phyloP scores from a whole-genome alignment of 2,888 invertebrate genomes.

The Neuroscelio doddi region DNA sequence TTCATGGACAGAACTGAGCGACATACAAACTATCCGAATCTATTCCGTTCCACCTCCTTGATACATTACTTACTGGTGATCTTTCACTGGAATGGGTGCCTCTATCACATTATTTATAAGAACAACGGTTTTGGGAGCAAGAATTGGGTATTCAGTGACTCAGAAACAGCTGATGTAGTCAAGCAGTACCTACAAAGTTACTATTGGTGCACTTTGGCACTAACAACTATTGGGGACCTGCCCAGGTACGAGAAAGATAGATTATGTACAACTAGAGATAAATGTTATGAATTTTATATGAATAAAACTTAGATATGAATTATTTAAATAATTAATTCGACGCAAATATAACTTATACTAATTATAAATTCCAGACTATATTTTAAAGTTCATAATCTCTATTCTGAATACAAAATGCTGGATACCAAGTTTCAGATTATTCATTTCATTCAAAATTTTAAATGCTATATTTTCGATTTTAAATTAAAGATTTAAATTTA shows the following conservation, averaged over 20 bases:
- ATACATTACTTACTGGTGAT: constrained; percentile 97
- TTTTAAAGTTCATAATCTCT: too few species aligned
- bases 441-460: too few species aligned
- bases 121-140: constrained; percentile 95
- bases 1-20: constrained; percentile 98
- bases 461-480: too few species aligned
- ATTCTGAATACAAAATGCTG: too few species aligned
- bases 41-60: constrained; percentile 92
- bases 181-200: constrained; percentile 97
- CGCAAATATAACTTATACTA: not conserved
- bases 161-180: constrained; percentile 90
- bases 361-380: too few species aligned
- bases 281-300: too few species aligned
- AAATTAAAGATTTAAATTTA: too few species aligned
- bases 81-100: constrained; percentile 99
- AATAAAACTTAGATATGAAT: too few species aligned
- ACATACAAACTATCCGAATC: constrained; percentile 98
- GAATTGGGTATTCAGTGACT: constrained; percentile 92
- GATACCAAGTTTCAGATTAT: too few species aligned
- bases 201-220: constrained; percentile 97
- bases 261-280: too few species aligned
- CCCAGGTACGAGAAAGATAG: constrained; percentile 64
- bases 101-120: constrained; percentile 97
- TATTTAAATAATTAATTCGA: too few species aligned
- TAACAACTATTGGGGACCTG: constrained; percentile 90